Evolutionary conservation across 1,140 invertebrate species (phyloP), one percentile per base, ranked within the genome.

Genomic region (Leptoteleia sp.): DNA sequence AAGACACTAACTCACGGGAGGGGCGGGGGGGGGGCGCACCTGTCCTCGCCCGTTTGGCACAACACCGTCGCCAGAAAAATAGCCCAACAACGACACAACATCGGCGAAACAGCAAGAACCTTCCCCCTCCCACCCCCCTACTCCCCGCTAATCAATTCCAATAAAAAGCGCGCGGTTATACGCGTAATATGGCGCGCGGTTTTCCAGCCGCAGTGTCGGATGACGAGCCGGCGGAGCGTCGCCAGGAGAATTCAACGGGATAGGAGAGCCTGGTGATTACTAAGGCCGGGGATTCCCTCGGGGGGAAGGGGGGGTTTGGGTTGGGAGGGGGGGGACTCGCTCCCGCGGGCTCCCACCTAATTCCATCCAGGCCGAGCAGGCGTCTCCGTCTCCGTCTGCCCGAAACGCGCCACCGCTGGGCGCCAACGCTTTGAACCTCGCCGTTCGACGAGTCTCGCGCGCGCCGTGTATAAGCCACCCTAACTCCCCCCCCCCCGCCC

Each of bases 291-390:
- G 77, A 83, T 50, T 83, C 85, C 86, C 82, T 76, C 27, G 82
- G 76, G 86, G 83, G 73, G 73, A 72, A 80, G n/a, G n/a, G n/a
- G n/a, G n/a, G n/a, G n/a, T n/a, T n/a, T n/a, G n/a, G n/a, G n/a
- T n/a, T n/a, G n/a, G n/a, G n/a, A n/a, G 82, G 76, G 86, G 83
- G 73, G 73, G 70, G 79, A 81, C 67, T 65, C 52, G 72, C 76
- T 86, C 86, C 85, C 85, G 64, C 72, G 86, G 85, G 86, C 79
- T 85, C 86, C 84, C 76, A 86, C 86, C 85, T 87, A 87, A 87
- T 87, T 86, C 86, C 85, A 85, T 87, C 85, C 85, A 82, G 85
- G 83, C 85, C 84, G 84, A 84, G 84, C 86, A 83, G n/a, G n/a
- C 80, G 50, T 52, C 13, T 85, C 82, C 64, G 54, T 75, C 67